These are phyloP conservation scores for Colletes gigas DNA, from an alignment of 1,140 invertebrate species.

Conservation along the genomic window DNA sequence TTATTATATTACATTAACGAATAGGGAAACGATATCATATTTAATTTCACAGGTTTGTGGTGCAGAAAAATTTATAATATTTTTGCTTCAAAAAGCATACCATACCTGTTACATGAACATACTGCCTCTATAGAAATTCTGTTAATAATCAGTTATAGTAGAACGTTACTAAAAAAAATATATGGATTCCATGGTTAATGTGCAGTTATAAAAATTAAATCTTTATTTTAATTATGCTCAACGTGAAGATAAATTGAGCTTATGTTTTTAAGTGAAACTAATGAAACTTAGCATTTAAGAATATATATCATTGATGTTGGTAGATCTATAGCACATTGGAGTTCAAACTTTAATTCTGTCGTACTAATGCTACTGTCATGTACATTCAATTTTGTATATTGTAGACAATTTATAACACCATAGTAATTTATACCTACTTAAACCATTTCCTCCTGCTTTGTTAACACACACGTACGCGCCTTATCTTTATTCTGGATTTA, in stretches of 20 bases:
- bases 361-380: conserved; percentile 42
- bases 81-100: conserved; percentile 24
- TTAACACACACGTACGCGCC: conserved; percentile 14
- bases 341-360: conserved; percentile 44
- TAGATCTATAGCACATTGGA: conserved; percentile 37
- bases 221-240: conserved; percentile 46
- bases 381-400: conserved; percentile 60
- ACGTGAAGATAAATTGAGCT: conserved; percentile 30
- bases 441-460: conserved; percentile 33
- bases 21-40: conserved; percentile 32
- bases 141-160: conserved; percentile 40
- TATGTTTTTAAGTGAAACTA: conserved; percentile 30
- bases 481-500: conserved; percentile 21
- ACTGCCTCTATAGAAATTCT: conserved; percentile 53
- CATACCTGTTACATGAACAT: conserved; percentile 46
- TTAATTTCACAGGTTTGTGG: conserved; percentile 36
- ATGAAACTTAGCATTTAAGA: conserved; percentile 44
- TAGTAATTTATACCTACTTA: conserved; percentile 52
- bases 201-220: conserved; percentile 33
- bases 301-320: conserved; percentile 38
- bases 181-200: conserved; percentile 42
- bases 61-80: conserved; percentile 38
- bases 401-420: conserved; percentile 55
- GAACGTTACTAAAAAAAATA: conserved; percentile 29
- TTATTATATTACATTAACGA: conserved; percentile 48